A percentile compares a stretch with the other conserved stretches of the same genome.
phyloP scores from a whole-genome alignment of 1,140 invertebrate species.

The Phymastichus coffea region DNA sequence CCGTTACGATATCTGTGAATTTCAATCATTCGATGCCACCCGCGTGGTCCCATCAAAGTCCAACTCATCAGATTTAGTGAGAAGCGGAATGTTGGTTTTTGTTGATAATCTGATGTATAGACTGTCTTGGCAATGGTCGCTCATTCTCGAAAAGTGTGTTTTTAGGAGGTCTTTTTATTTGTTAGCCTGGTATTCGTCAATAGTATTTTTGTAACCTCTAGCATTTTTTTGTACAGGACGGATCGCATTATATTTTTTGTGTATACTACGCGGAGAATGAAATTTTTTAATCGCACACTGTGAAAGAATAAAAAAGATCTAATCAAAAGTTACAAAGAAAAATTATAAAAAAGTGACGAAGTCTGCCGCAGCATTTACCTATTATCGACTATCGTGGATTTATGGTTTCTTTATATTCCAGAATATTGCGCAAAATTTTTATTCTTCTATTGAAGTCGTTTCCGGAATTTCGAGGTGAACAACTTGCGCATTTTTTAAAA shows the following conservation, averaged over 20 bases:
- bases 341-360: neutral
- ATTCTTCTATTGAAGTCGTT: neutral
- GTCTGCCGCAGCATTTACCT: neutral
- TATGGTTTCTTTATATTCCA: neutral
- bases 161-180: too few species aligned
- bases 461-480: neutral
- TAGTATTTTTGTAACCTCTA: too few species aligned
- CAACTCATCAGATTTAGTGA: constrained; percentile 38
- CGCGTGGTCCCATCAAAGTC: constrained; percentile 47
- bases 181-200: too few species aligned
- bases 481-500: constrained; percentile 2
- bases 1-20: constrained; percentile 88
- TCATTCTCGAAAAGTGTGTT: too few species aligned
- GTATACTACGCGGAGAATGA: too few species aligned
- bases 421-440: neutral
- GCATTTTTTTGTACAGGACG: too few species aligned
- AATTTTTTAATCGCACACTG: too few species aligned
- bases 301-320: neutral
- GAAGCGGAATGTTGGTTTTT: too few species aligned
- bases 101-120: too few species aligned
- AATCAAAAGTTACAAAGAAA: neutral
- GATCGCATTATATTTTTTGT: too few species aligned
- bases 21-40: constrained; percentile 58
- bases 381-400: neutral
- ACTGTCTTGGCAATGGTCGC: too few species aligned